Conservation (phyloP, 2,113 vertebrate species). For the Lepidothrix coronata region DNA sequence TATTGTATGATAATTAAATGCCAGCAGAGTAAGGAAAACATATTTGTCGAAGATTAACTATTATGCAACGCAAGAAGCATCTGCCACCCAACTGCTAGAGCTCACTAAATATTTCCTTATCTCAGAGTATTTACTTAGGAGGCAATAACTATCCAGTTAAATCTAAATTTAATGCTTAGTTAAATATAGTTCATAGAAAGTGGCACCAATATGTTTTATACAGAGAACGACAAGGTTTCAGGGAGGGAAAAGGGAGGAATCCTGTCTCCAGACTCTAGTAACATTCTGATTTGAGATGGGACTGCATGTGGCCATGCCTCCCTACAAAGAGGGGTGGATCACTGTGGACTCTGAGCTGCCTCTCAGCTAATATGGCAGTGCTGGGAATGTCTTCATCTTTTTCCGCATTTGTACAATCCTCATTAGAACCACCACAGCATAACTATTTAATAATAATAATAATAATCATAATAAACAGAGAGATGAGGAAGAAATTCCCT, state of each 20-base stretch:
- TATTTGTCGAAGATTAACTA: slow-evolving; percentile 70
- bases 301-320: neutral
- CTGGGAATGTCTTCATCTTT: neutral
- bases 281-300: neutral
- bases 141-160: slow-evolving; percentile 71
- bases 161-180: slow-evolving; percentile 78
- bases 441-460: slow-evolving; percentile 13
- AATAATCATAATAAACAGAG: neutral
- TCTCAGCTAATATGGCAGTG: neutral
- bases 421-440: neutral
- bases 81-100: slow-evolving; percentile 69
- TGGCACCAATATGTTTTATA: slow-evolving; percentile 70
- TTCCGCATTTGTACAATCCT: neutral
- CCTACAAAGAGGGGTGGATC: neutral
- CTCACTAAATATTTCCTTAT: slow-evolving; percentile 75
- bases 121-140: slow-evolving; percentile 76
- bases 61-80: slow-evolving; percentile 64
- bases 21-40: slow-evolving; percentile 58
- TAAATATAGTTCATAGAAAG: slow-evolving; percentile 78
- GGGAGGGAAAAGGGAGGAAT: slow-evolving; percentile 7
- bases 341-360: neutral
- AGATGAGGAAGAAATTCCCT: neutral
- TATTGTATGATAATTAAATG: slow-evolving; percentile 71
- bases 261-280: neutral
- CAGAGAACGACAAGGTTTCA: slow-evolving; percentile 33